A percentile compares a stretch with the other conserved stretches of the same genome.
Conservation (phyloP, 2,113 vertebrate genomes). For the Prinia subflava region DNA sequence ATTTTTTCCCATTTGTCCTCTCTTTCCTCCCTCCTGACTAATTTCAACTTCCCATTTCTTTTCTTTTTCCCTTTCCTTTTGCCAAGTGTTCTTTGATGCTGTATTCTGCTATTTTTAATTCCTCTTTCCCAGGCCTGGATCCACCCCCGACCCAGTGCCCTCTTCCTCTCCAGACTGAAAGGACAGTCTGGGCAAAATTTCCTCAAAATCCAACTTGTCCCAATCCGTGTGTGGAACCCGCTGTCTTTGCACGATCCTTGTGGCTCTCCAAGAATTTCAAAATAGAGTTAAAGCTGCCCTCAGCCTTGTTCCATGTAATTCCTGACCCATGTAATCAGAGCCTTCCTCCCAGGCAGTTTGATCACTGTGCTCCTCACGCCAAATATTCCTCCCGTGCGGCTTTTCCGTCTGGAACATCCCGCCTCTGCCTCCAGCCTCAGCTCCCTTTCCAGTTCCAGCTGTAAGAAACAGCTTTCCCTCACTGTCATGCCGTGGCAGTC, state of each 20-base stretch:
- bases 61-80: conserved; percentile 23
- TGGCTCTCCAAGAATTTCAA: neutral
- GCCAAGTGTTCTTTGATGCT: neutral
- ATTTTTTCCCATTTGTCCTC: conserved; percentile 17
- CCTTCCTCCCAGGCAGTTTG: neutral
- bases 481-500: neutral
- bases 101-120: conserved; percentile 6
- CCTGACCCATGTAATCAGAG: neutral
- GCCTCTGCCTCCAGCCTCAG: neutral
- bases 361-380: neutral
- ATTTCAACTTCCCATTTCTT: conserved; percentile 42
- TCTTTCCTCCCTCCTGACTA: conserved; percentile 42
- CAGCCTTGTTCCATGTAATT: neutral
- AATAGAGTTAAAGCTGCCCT: neutral
- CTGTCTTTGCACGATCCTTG: neutral
- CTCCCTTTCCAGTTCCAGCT: neutral
- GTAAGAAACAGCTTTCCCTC: neutral
- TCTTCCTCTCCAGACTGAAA: neutral
- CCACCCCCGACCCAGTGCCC: rapidly evolving
- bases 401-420: neutral
- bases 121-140: neutral
- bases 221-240: rapidly evolving
- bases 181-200: neutral
- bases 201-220: neutral
- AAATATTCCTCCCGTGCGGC: neutral